These are phyloP conservation scores for Menidia beryllina DNA, from an alignment of 2,113 vertebrate genomes.

Conservation along the genomic window DNA sequence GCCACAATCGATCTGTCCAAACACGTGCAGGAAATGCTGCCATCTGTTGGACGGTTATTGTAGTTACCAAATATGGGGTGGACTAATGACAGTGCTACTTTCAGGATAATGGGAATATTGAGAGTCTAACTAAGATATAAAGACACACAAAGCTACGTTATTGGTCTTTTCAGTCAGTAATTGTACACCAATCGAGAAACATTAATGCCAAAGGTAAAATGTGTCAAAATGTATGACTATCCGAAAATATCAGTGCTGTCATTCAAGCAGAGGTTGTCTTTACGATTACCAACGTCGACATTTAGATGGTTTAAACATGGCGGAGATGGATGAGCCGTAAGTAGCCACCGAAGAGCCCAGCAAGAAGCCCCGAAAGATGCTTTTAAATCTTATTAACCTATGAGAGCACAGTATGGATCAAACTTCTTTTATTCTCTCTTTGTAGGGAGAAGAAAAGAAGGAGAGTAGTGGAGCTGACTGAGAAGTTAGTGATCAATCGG, in stretches of 20 bases:
- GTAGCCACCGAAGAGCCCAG: conserved; percentile 75
- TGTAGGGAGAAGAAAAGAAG: conserved; percentile 99
- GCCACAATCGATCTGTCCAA: background rate
- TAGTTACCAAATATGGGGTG: conserved; percentile 1
- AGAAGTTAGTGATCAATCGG: conserved; percentile 91
- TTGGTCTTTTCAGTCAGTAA: fast-evolving
- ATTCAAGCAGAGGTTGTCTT: fast-evolving
- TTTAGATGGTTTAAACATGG: conserved; percentile 82
- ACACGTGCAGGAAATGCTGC: conserved; percentile 29
- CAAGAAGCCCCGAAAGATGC: conserved; percentile 63
- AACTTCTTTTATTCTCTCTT: conserved; percentile 95
- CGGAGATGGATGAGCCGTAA: conserved; percentile 93
- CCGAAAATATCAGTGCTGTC: background rate
- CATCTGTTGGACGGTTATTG: conserved; percentile 41
- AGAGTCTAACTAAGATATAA: background rate
- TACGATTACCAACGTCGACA: conserved; percentile 12
- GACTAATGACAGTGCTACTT: conserved; percentile 51
- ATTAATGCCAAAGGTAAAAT: fast-evolving
- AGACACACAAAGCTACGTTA: no score
- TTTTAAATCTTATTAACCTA: conserved; percentile 61
- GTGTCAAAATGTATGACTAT: background rate
- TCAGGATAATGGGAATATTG: background rate
- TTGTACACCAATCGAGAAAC: fast-evolving
- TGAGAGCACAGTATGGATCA: conserved; percentile 79
- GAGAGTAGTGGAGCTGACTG: conserved; percentile 95